Conservation (phyloP, 2,888 invertebrate genomes). For the Rugalucina vietnamica region DNA sequence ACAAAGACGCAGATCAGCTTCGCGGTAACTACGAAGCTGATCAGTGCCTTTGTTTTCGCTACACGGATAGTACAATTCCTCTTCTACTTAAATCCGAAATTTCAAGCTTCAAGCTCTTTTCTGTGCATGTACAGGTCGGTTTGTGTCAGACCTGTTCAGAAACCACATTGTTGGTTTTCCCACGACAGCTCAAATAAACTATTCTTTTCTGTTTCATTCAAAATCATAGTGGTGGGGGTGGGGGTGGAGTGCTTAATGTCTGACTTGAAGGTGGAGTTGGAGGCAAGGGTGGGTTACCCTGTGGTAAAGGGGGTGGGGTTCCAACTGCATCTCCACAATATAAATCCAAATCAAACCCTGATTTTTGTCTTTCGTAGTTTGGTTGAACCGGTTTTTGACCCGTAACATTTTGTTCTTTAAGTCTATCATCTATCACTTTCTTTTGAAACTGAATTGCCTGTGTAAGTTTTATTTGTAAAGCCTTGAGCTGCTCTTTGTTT, state of each 20-base stretch:
- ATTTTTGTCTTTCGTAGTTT: constrained; percentile 48
- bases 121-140: too few species aligned
- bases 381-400: neutral
- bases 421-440: constrained; percentile 27
- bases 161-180: too few species aligned
- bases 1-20: too few species aligned
- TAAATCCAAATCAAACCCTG: constrained; percentile 59
- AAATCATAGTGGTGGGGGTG: constrained; percentile 63
- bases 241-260: constrained; percentile 55
- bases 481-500: constrained; percentile 17
- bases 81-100: too few species aligned
- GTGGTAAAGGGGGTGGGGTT: constrained; percentile 18
- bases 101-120: too few species aligned
- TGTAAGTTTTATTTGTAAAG: constrained; percentile 35
- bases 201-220: too few species aligned
- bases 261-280: constrained; percentile 61
- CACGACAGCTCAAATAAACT: too few species aligned
- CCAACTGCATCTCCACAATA: constrained; percentile 20
- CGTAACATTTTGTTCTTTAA: constrained; percentile 19
- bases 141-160: too few species aligned
- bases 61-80: too few species aligned
- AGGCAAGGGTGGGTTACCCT: constrained; percentile 41
- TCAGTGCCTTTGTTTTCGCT: too few species aligned
- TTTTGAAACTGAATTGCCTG: constrained; percentile 47
- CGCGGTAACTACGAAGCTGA: too few species aligned